Base-by-base conservation (phyloP, 2,888 invertebrate species). In the Dicroscelio sp. region DNA sequence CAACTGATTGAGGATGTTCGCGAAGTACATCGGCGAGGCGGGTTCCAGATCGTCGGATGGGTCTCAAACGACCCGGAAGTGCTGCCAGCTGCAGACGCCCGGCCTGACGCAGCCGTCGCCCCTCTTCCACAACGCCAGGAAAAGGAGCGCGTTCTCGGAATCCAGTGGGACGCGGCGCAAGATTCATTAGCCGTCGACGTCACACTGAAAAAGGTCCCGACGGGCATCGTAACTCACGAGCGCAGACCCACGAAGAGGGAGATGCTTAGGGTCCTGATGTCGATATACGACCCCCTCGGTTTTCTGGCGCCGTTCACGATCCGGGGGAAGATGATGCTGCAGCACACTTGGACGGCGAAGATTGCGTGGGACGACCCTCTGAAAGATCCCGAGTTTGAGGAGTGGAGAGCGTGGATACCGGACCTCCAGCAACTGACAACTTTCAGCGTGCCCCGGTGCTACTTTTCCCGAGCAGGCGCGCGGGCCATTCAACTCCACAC, bases 241-340 rank as follows among this genome's bases (percentile, higher is more conserved):
- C 67, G 17, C 30, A 79, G 43, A 58, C 91, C 93, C 0, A 93
- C 92, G 1, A 93, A 92, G 30, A 48, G 91, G 2, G 86, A 92
- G 63, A 58, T 91, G 60, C 83, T 94, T n/a, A 86, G 91, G 8
- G 79, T 90, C 0, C 88, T 94, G 10, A 95, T 94, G 95, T 95
- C 94, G 2, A 73, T 95, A 0, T 96, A 94, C 75, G 95, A 96
- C 52, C 95, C 96, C 0, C 48, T 95, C 0, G 95, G 95, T 8
- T 79, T 95, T 0, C 79, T 95, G 3, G 80, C 88, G 0, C 93
- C 94, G 1, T 92, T 94, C 8, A 80, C 93, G 0, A 79, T 95
- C 3, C 63, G 89, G n/a, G 78, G 90, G 1, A 93, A 93, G 90
- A 91, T 94, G 1, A 25, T 95, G 2, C 82, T 95, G 23, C 94